These are phyloP conservation scores for Chrysolina americana DNA, from an alignment of 2,888 invertebrate genomes.

Conservation along the genomic window DNA sequence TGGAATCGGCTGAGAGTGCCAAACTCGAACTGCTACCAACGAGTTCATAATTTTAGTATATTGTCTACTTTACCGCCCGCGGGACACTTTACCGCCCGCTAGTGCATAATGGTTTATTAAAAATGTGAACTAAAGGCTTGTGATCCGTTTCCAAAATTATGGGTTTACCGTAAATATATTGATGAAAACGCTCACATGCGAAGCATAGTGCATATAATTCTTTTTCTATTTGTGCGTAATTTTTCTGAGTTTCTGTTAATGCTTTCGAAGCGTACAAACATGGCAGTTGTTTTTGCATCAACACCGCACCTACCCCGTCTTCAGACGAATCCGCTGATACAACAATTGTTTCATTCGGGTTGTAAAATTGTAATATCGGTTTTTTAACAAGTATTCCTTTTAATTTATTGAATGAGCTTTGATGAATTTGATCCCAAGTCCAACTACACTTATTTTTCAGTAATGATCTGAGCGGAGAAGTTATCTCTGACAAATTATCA, in stretches of 20 bases:
- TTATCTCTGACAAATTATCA: background rate
- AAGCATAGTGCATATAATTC: background rate
- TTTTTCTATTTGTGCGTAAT: background rate
- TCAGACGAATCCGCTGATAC: too few relatives aligned
- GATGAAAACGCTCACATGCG: slow-evolving; percentile 6
- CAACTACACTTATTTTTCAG: background rate
- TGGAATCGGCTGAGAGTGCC: too few relatives aligned
- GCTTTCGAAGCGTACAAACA: background rate
- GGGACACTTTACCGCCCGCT: too few relatives aligned
- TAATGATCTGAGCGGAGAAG: background rate
- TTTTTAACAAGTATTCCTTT: background rate
- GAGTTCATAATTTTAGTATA: too few relatives aligned
- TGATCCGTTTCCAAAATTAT: background rate
- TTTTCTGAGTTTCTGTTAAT: background rate
- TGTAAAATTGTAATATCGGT: background rate
- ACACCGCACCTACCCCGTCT: too few relatives aligned
- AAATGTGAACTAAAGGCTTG: background rate
- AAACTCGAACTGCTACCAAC: too few relatives aligned
- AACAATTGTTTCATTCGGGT: background rate
- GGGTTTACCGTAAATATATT: background rate
- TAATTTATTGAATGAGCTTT: background rate
- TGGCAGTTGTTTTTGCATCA: background rate
- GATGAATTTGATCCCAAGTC: background rate
- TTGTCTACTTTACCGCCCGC: too few relatives aligned
- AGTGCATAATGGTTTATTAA: too few relatives aligned